A percentile compares a stretch with the other conserved stretches of the same genome.
Evolutionary conservation across 2,113 vertebrate genomes (phyloP).

Genomic region (Chaetura pelagica): DNA sequence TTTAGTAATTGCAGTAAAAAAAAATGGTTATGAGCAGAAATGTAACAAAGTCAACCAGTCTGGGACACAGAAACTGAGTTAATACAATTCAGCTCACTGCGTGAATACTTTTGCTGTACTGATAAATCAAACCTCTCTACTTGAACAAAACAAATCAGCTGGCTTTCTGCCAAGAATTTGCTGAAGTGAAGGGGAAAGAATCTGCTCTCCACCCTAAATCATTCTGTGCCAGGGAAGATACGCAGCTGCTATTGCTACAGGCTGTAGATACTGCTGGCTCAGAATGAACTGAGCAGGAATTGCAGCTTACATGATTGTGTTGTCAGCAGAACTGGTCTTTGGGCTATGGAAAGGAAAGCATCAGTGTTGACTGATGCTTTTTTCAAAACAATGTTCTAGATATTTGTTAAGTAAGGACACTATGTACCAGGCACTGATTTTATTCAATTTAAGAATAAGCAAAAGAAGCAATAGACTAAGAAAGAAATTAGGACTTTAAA

Average conservation of each 20-base stretch:
- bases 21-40: neutral
- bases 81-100: neutral
- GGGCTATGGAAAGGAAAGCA: neutral
- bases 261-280: conserved; percentile 3
- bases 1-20: neutral
- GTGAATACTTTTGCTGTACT: neutral
- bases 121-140: conserved; percentile 6
- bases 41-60: neutral
- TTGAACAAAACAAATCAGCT: conserved; percentile 33
- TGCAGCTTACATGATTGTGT: neutral
- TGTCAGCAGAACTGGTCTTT: conserved; percentile 18
- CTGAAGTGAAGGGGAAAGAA: conserved; percentile 59
- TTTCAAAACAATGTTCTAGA: neutral
- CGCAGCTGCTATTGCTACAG: conserved; percentile 49
- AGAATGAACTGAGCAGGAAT: neutral
- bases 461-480: neutral
- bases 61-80: neutral
- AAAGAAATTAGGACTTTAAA: neutral
- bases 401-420: neutral
- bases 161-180: conserved; percentile 49
- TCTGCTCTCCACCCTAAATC: conserved; percentile 55
- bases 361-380: neutral
- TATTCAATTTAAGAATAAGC: neutral
- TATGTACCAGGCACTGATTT: neutral
- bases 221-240: conserved; percentile 58